A percentile compares a stretch with the other conserved stretches of the same genome.
Conservation (phyloP, 2,113 vertebrate genomes). For the Pardalotus punctatus region DNA sequence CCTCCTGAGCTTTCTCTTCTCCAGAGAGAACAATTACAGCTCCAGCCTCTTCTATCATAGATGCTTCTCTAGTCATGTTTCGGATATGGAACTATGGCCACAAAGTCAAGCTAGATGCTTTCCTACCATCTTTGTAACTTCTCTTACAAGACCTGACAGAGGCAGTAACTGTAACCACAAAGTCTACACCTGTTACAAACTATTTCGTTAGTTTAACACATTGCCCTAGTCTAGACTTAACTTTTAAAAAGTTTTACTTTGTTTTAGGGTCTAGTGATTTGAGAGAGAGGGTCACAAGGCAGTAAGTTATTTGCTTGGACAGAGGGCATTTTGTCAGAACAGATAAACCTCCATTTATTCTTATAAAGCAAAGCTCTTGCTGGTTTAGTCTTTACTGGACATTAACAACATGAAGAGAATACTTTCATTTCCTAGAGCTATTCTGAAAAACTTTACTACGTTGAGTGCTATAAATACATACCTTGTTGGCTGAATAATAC, state of each 20-base stretch:
- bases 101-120: background rate
- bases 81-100: background rate
- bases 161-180: background rate
- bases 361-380: background rate
- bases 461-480: background rate
- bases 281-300: background rate
- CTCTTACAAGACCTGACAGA: fast-evolving
- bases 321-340: background rate
- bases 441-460: background rate
- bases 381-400: background rate
- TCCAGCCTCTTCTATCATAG: background rate
- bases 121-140: background rate
- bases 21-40: background rate
- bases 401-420: background rate
- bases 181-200: background rate
- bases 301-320: background rate
- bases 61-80: background rate
- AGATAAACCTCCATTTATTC: background rate
- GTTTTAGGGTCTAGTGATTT: background rate
- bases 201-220: background rate
- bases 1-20: background rate
- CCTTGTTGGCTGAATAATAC: background rate
- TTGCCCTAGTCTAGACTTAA: background rate
- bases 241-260: background rate
- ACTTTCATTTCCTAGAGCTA: background rate